Percentiles rank a stretch among this genome's conserved stretches.
These are phyloP conservation scores for Cryptotis parvus DNA, from an alignment of 2,113 vertebrate species.

Conservation along the genomic window DNA sequence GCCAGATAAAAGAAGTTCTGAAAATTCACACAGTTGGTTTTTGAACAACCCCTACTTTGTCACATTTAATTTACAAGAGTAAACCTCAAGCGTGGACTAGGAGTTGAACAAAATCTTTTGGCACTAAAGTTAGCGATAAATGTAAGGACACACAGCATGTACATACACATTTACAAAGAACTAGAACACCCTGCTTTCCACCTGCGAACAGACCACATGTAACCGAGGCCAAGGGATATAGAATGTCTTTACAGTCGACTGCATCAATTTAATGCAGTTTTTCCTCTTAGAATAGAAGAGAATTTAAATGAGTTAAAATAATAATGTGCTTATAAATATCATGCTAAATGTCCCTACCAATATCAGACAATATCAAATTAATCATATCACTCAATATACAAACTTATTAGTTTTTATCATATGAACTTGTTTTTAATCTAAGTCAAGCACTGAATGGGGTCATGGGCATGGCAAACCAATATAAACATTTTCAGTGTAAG, in stretches of 20 bases:
- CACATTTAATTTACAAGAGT: constrained; percentile 66
- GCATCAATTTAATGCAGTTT: constrained; percentile 29
- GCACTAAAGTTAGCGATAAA: constrained; percentile 58
- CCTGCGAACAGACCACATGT: constrained; percentile 14
- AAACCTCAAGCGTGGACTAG: constrained; percentile 80
- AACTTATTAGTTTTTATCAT: background rate
- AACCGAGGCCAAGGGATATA: constrained; percentile 36
- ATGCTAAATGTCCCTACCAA: background rate
- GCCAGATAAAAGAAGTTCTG: constrained; percentile 58
- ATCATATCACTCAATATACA: background rate
- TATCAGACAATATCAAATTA: background rate
- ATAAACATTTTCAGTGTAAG: background rate
- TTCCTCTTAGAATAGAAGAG: background rate
- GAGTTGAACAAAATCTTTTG: constrained; percentile 74
- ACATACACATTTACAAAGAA: constrained; percentile 54
- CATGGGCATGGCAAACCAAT: background rate
- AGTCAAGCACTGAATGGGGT: background rate
- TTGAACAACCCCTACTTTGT: constrained; percentile 69
- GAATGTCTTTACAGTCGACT: constrained; percentile 46
- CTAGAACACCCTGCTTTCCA: constrained; percentile 30
- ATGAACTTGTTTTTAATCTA: background rate
- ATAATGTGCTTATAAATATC: constrained; percentile 12
- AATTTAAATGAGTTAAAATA: constrained; percentile 35
- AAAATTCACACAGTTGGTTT: constrained; percentile 63
- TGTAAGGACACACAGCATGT: constrained; percentile 66